phyloP scores from a whole-genome alignment of 92 coral and sea anemone genomes.

The Anthopleura xanthogrammica region DNA sequence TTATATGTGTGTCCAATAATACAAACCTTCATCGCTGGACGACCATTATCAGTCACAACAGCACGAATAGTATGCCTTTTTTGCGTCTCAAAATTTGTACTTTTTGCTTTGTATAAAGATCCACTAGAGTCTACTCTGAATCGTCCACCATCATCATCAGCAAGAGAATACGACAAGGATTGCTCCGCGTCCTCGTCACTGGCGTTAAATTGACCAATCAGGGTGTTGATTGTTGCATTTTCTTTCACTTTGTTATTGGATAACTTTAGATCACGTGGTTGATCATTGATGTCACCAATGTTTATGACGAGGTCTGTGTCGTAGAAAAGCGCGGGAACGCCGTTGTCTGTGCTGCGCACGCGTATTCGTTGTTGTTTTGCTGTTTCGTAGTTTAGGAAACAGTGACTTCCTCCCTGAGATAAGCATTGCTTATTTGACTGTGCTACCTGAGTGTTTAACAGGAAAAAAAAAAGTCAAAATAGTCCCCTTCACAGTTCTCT shows the following conservation, averaged over 20 bases:
- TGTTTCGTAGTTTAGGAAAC: conserved; percentile 77
- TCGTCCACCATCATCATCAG: conserved; percentile 83
- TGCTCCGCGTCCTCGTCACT: conserved; percentile 78
- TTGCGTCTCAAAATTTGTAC: conserved; percentile 75
- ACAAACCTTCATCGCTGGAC: conserved; percentile 65
- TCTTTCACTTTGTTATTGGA: conserved; percentile 73
- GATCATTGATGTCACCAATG: conserved; percentile 80
- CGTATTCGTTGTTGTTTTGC: conserved; percentile 52
- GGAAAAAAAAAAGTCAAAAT: background rate
- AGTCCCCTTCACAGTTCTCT: too few species aligned
- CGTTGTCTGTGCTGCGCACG: conserved; percentile 75
- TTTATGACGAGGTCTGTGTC: conserved; percentile 53
- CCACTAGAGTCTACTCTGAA: conserved; percentile 75
- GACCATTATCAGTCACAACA: conserved; percentile 77
- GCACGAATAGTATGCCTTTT: conserved; percentile 64
- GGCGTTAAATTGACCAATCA: conserved; percentile 73
- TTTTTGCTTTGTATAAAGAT: conserved; percentile 64
- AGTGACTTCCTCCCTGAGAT: conserved; percentile 71
- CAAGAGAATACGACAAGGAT: conserved; percentile 60
- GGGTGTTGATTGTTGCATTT: conserved; percentile 58
- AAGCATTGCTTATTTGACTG: conserved; percentile 66
- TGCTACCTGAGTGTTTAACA: conserved; percentile 58
- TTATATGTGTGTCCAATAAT: too few species aligned
- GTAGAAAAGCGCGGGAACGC: conserved; percentile 60
- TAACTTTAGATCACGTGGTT: conserved; percentile 79